These are phyloP conservation scores for Dendrolimus houi DNA, from an alignment of 2,888 invertebrate genomes.

Conservation along the genomic window DNA sequence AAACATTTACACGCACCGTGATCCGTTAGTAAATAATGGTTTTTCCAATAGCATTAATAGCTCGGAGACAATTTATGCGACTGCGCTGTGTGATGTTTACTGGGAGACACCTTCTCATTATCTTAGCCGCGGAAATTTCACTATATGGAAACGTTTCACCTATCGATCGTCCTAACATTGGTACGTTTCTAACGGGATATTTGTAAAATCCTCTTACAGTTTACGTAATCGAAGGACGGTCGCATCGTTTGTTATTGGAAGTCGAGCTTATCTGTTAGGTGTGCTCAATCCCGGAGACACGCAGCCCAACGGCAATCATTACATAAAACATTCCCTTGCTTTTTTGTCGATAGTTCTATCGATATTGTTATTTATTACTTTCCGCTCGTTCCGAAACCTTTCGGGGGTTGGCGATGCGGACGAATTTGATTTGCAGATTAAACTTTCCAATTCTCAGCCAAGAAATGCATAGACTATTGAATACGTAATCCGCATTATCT, in stretches of 20 bases:
- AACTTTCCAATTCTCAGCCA: not conserved
- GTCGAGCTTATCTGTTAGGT: conserved; percentile 38
- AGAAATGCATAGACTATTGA: too few species aligned
- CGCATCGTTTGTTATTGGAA: conserved; percentile 42
- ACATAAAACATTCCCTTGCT: conserved; percentile 33
- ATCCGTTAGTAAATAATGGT: conserved; percentile 44
- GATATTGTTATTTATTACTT: conserved; percentile 15
- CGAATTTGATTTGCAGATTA: not conserved
- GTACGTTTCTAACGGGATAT: conserved; percentile 35
- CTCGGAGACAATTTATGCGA: conserved; percentile 38
- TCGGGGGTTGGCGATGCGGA: not conserved
- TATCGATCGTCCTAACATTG: conserved; percentile 45
- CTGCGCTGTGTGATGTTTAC: conserved; percentile 57
- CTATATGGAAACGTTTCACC: conserved; percentile 35
- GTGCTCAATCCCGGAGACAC: conserved; percentile 23
- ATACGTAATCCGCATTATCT: too few species aligned
- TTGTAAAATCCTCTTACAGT: conserved; percentile 49
- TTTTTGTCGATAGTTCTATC: conserved; percentile 12
- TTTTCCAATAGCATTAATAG: conserved; percentile 44
- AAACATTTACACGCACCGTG: conserved; percentile 26
- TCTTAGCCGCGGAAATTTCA: conserved; percentile 43
- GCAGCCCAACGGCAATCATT: conserved; percentile 26
- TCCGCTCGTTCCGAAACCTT: not conserved
- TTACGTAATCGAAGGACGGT: conserved; percentile 61
- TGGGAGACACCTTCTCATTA: conserved; percentile 36